These are phyloP conservation scores for Drosophila nasuta DNA, from an alignment of 1,140 invertebrate genomes.

Conservation along the genomic window DNA sequence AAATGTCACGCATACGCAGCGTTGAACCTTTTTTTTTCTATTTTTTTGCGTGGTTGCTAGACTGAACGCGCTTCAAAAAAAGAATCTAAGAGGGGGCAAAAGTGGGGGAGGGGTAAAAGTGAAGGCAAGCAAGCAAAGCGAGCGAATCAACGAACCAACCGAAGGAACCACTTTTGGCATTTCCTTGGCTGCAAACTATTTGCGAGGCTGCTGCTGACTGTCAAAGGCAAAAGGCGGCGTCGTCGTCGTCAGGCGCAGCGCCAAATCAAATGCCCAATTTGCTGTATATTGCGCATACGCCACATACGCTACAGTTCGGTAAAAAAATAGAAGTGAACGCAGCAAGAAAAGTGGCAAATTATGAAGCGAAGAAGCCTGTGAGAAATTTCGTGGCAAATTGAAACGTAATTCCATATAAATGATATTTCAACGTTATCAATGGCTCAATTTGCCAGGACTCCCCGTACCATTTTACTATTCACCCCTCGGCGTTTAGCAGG, in stretches of 20 bases:
- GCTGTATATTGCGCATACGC: constrained; percentile 72
- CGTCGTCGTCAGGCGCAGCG: constrained; percentile 50
- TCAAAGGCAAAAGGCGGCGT: constrained; percentile 62
- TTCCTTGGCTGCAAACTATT: constrained; percentile 50
- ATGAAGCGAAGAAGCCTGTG: constrained; percentile 6
- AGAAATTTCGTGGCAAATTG: constrained; percentile 17
- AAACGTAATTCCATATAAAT: constrained; percentile 48
- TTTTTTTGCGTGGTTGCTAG: constrained; percentile 36
- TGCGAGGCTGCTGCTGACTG: constrained; percentile 46
- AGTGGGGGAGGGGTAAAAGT: neutral
- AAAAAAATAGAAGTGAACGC: constrained; percentile 3
- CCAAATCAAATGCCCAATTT: constrained; percentile 82
- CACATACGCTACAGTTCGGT: constrained; percentile 1
- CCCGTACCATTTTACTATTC: too few species aligned
- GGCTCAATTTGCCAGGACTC: constrained; percentile 21
- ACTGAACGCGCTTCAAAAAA: constrained; percentile 19
- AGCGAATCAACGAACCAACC: constrained; percentile 28
- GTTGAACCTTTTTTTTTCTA: constrained; percentile 66
- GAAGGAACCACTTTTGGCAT: constrained; percentile 24
- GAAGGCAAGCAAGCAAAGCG: constrained; percentile 16
- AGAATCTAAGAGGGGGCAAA: neutral
- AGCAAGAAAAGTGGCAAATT: constrained; percentile 4
- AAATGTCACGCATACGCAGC: constrained; percentile 63
- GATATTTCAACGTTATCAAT: constrained; percentile 21
- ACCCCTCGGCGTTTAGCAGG: constrained; percentile 2